These are phyloP conservation scores for Acanthococcus lagerstroemiae DNA, from an alignment of 2,888 invertebrate species.

Conservation along the genomic window DNA sequence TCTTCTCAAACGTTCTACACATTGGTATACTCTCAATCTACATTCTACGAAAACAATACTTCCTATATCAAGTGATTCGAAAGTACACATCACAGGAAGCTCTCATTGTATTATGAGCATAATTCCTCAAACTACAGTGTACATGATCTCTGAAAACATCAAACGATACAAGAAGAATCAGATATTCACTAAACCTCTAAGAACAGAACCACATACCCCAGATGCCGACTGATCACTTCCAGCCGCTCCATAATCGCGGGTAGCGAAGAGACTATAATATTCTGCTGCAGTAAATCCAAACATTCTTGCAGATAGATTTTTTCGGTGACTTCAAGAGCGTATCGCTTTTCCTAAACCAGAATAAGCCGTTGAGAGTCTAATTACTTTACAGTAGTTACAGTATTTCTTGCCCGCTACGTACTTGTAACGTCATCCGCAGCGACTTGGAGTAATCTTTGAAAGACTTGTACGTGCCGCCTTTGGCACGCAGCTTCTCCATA, in stretches of 20 bases:
- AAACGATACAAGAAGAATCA: too few species aligned
- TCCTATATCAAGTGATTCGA: too few species aligned
- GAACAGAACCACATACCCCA: slow-evolving; percentile 55
- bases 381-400: not conserved
- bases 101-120: too few species aligned
- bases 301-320: slow-evolving; percentile 79
- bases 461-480: slow-evolving; percentile 68
- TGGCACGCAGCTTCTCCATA: slow-evolving; percentile 84
- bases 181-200: too few species aligned
- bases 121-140: too few species aligned
- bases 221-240: slow-evolving; percentile 79
- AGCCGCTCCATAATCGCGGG: slow-evolving; percentile 86
- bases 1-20: too few species aligned
- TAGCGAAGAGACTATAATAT: slow-evolving; percentile 82
- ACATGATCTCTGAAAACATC: too few species aligned
- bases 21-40: too few species aligned
- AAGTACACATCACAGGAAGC: too few species aligned
- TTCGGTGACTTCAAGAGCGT: slow-evolving; percentile 74
- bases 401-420: slow-evolving; percentile 42
- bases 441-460: slow-evolving; percentile 79
- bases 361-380: not conserved
- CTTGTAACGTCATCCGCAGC: slow-evolving; percentile 73
- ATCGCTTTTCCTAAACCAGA: slow-evolving; percentile 80
- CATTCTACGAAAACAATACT: too few species aligned
- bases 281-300: slow-evolving; percentile 82